Conservation (phyloP, 2,113 vertebrate genomes). For the Entelurus aequoreus region DNA sequence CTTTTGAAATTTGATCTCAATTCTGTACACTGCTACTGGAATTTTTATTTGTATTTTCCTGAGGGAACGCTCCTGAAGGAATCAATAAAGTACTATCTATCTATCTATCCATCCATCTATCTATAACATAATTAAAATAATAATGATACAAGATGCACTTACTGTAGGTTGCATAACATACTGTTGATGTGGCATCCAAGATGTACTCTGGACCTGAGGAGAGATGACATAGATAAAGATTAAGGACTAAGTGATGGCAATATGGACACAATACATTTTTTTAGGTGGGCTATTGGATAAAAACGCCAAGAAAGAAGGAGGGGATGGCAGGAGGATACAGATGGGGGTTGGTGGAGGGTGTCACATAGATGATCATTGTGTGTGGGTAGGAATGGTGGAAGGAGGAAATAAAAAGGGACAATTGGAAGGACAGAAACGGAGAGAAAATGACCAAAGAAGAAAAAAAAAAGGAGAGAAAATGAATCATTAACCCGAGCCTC, state of each 20-base stretch:
- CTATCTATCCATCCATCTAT: neutral
- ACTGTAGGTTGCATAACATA: slow-evolving; percentile 99
- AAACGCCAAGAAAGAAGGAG: slow-evolving; percentile 30
- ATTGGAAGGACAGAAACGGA: slow-evolving; percentile 41
- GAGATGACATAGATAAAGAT: neutral
- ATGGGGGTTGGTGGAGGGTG: slow-evolving; percentile 28
- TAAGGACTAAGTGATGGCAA: slow-evolving; percentile 8
- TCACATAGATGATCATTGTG: neutral
- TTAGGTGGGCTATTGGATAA: neutral
- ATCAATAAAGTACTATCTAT: too few relatives aligned
- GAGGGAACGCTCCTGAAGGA: too few relatives aligned
- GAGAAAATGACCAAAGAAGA: slow-evolving; percentile 35
- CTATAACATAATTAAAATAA: neutral
- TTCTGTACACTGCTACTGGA: too few relatives aligned
- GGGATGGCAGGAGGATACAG: slow-evolving; percentile 29
- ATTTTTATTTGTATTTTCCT: too few relatives aligned
- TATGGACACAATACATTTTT: neutral
- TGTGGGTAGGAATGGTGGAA: slow-evolving; percentile 31
- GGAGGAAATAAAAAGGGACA: slow-evolving; percentile 38
- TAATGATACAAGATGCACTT: slow-evolving; percentile 65
- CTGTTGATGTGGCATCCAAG: slow-evolving; percentile 99
- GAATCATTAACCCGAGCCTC: slow-evolving; percentile 53
- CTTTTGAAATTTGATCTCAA: too few relatives aligned
- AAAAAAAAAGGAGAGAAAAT: slow-evolving; percentile 41
- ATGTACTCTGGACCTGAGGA: slow-evolving; percentile 96